Evolutionary conservation across 2,888 invertebrate species (phyloP).

Genomic region (Tuberolachnus salignus): DNA sequence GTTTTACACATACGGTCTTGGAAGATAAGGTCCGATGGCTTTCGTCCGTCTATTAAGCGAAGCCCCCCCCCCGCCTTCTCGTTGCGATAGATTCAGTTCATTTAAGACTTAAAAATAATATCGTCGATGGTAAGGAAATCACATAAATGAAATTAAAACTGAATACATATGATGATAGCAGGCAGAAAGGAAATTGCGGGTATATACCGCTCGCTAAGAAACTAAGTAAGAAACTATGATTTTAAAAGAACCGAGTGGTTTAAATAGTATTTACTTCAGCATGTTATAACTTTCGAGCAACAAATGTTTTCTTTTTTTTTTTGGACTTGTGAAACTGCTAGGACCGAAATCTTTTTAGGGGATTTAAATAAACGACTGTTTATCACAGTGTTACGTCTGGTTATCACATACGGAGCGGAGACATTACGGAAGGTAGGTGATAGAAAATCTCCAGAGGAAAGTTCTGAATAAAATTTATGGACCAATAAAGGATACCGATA

Average conservation of each 20-base stretch:
- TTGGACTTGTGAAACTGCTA: not conserved
- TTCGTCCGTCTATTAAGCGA: no score
- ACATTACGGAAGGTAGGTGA: slow-evolving; percentile 24
- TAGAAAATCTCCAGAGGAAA: not conserved
- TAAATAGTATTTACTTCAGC: not conserved
- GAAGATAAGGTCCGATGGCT: no score
- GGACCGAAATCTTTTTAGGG: slow-evolving; percentile 8
- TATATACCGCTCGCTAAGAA: slow-evolving; percentile 1
- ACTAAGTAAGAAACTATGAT: slow-evolving; percentile 20
- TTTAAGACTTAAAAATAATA: no score
- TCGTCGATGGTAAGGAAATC: no score
- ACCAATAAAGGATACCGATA: not conserved
- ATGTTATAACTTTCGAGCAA: not conserved
- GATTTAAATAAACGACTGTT: slow-evolving; percentile 17
- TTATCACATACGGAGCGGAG: slow-evolving; percentile 3
- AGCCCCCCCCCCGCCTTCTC: no score
- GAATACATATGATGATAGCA: not conserved
- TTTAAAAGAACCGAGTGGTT: not conserved
- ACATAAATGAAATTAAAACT: not conserved
- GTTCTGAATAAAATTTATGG: not conserved
- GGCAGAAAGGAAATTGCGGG: not conserved
- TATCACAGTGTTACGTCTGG: not conserved
- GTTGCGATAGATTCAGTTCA: no score
- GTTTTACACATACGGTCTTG: no score
- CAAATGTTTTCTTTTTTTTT: not conserved